Conservation (phyloP, 2,797 vertebrate species). For the Myoxocephalus aenaeus region DNA sequence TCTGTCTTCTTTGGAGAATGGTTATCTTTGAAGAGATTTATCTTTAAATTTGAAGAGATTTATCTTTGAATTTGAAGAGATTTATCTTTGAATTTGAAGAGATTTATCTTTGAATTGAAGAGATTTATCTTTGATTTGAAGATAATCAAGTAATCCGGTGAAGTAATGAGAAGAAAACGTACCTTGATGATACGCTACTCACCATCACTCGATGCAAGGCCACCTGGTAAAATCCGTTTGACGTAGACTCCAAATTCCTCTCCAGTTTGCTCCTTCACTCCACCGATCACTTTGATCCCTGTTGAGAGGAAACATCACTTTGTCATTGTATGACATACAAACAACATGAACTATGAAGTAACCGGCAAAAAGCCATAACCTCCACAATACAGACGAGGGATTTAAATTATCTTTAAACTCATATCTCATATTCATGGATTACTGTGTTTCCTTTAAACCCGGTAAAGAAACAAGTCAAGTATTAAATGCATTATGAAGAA, state of each 20-base stretch:
- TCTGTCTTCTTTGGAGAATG: not conserved
- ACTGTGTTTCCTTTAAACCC: too few relatives aligned
- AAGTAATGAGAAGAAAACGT: not conserved
- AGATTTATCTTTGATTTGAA: not conserved
- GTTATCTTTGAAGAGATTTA: not conserved
- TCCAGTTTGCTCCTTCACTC: conserved; percentile 88
- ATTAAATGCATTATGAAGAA: too few relatives aligned
- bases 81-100: too few relatives aligned
- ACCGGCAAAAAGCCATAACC: not conserved
- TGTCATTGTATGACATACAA: not conserved
- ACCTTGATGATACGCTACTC: conserved; percentile 31
- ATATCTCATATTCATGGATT: too few relatives aligned
- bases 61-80: too few relatives aligned
- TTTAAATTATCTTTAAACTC: too few relatives aligned
- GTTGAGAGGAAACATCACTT: not conserved
- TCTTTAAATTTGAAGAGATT: too few relatives aligned
- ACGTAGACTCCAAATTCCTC: conserved; percentile 94
- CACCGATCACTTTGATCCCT: conserved; percentile 95
- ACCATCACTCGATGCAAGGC: conserved; percentile 90
- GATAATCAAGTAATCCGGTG: not conserved
- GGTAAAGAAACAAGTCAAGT: too few relatives aligned
- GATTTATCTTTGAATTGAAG: too few relatives aligned
- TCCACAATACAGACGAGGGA: not conserved
- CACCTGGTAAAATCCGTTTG: conserved; percentile 91
- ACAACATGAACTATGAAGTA: too few relatives aligned